Evolutionary conservation across 2,113 vertebrate species (phyloP), one percentile per base, ranked within the genome.

Genomic region (Otus sunia): DNA sequence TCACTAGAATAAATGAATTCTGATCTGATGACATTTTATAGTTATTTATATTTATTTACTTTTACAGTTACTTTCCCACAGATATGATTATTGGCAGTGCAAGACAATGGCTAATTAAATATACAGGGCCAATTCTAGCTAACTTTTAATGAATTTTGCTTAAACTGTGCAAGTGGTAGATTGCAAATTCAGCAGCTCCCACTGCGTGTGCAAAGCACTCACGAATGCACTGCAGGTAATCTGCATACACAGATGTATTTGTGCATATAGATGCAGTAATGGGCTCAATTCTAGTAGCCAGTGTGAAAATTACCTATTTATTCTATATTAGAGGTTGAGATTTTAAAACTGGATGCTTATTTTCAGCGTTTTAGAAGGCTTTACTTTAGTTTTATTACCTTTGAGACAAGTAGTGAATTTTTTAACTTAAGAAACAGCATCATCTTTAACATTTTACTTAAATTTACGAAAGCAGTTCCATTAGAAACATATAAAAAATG

Each of bases 51-150:
- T 60, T 94, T 95, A 89, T 94, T 91, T 77, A 84, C 22, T 95
- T 96, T 83, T 59, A 88, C 32, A 78, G 71, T 69, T 90, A 22
- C 52, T 88, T 96, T 94, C 49, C 55, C 75, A 93, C 63, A 80
- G 62, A 68, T 82, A 74, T 43, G 43, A 50, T 50, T 93, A 76
- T 8, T 72, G 74, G 76, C 64, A 80, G 34, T 11, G 26, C 29
- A 72, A 69, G 43, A 68, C 36, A 80, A 32, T 7, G 39, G 52
- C 30, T 43, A 85, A 43, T 56, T 77, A 21, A 68, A 79, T 5
- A 30, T 2, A 56, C 3, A 34, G 5, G 52, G 55, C 20, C 20
- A 88, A 83, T 88, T 37, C 34, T 45, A 88, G 49, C 27, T 71
- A 16, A 30, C 30, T 85, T 60, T 52, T 32, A 58, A 79, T 37